A percentile compares a stretch with the other conserved stretches of the same genome.
These are phyloP conservation scores for Sciurus vulgaris DNA, from an alignment of 2,797 vertebrate species.

Conservation along the genomic window DNA sequence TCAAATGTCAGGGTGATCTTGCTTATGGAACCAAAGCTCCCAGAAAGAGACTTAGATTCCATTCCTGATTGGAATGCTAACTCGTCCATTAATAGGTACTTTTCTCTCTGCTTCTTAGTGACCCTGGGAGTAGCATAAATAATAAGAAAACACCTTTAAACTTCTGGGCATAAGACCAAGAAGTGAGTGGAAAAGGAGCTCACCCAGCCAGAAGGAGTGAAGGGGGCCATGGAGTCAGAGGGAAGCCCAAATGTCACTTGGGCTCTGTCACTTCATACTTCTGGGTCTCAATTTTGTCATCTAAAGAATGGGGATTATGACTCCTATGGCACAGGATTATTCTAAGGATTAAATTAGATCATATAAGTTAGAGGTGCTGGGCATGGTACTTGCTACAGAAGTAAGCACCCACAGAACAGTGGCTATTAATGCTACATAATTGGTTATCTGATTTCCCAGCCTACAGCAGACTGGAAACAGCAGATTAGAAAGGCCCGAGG, in stretches of 20 bases:
- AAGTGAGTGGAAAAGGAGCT: neutral
- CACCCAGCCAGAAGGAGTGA: too few species aligned
- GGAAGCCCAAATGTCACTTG: neutral
- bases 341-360: neutral
- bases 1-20: neutral
- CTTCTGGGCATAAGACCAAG: neutral
- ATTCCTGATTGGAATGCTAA: neutral
- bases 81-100: neutral
- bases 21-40: neutral
- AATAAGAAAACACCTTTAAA: neutral
- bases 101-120: neutral
- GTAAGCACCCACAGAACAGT: rapidly evolving
- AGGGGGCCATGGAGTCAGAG: neutral
- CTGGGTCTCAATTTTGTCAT: neutral
- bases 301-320: neutral
- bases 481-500: conserved; percentile 74
- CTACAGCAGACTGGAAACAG: conserved; percentile 75
- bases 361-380: neutral
- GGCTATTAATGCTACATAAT: neutral
- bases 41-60: neutral
- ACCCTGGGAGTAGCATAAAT: neutral
- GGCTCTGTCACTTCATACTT: neutral
- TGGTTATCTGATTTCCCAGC: conserved; percentile 79
- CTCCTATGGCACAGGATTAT: neutral
- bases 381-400: neutral